Evolutionary conservation across 2,113 vertebrate species (phyloP), one percentile per base, ranked within the genome.

Genomic region (Eptatretus burgeri): DNA sequence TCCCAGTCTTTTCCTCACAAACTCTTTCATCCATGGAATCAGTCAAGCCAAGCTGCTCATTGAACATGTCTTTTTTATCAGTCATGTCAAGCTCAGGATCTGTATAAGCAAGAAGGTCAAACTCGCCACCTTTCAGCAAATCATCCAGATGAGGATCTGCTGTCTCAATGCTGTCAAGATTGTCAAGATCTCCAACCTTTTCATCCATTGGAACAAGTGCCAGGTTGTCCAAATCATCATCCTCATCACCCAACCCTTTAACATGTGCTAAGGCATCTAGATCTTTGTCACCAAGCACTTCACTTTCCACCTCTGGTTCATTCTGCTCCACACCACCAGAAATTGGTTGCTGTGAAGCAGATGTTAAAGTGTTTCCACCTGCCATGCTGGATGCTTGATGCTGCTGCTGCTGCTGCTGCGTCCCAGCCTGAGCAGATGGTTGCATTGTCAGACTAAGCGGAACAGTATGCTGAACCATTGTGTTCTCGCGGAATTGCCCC

Each of bases 31-130:
- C 84, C 27, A 78, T 75, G 0, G 80, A 72, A 53, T 88, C 91
- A 51, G 51, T 76, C 5, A 95, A 80, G 66, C 93, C 91, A 51
- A 98, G 73, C 62, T 93, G 87, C 69, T 87, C 89, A 9, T 80
- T 91, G 68, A 96, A 94, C 83, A 93, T 81, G 69, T 85, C 81
- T 67, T 89, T 95, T 72, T 93, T 96, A 75, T 93, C 89, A 17
- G 80, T 85, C 11, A 89, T 71, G 66, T 95, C 82, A 63, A 88
- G 81, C 64, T 89, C 91, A 1, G 91, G 89, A 68, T 98, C 91
- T 8, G 91, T 83, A 62, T 95, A 98, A 1, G 91, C 91, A 62
- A 98, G 87, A 17, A 98, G 80, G 71, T 98, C 91, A 66, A 98
- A 98, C 65, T 98, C 85, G 41, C 84, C 91, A 0, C 84, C 84